Evolutionary conservation across 2,797 vertebrate species (phyloP), one percentile per base, ranked within the genome.

Genomic region (Rhinatrema bivittatum): DNA sequence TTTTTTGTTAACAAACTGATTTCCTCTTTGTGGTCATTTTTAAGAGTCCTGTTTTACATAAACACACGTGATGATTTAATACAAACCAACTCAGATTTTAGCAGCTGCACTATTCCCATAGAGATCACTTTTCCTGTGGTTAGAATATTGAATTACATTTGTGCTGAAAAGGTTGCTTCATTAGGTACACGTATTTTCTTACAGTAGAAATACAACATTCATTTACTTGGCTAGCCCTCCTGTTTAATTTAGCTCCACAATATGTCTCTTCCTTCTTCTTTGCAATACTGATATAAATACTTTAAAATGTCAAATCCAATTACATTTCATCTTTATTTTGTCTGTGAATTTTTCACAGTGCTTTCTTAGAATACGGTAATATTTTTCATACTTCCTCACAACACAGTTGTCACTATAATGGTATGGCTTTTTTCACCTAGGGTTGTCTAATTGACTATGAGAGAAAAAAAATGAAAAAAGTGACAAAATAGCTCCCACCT

Each of bases 101-200:
- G 68, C 76, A 80, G 71, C 77, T 77, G 69, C 45, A 39, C 60
- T 55, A 42, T 74, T 83, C 78, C 78, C 78, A 76, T 62, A 61
- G 68, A 20, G 67, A 77, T 79, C 76, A 57, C 70, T 74, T 81
- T 77, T 78, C 76, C 70, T 74, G 68, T 71, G 66, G 72, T 75
- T 68, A 53, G 54, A 53, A 56, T 54, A 68, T 79, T 75, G 50
- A 58, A 6, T 81, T 81, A 56, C 78, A 62, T 52, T 53, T 72
- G 47, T 79, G 65, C 69, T 62, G 53, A 62, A 77, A 76, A 74
- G 58, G 48, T 72, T 79, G 65, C 58, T 70, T 70, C 66, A 32
- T 19, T n/a, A 57, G 56, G 54, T 17, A 7, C 60, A 48, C 1
- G 2, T 56, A 62, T 75, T 76, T 80, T 69, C 65, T 82, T 76